Evolutionary conservation across 2,113 vertebrate genomes (phyloP).

Genomic region (Sardina pilchardus): DNA sequence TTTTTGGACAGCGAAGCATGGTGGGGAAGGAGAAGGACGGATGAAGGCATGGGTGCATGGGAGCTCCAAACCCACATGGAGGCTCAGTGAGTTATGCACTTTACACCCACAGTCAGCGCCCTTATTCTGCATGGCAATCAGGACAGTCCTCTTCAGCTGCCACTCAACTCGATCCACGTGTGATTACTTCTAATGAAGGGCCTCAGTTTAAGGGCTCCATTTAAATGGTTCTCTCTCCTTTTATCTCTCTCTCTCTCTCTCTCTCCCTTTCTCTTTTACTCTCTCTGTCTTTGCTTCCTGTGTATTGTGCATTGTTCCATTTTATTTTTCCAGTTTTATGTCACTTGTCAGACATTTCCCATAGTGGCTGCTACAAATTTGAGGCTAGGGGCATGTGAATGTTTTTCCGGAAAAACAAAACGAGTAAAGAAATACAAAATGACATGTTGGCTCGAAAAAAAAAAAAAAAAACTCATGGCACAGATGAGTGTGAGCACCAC

Average conservation of each 20-base stretch:
- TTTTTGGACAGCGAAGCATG: neutral
- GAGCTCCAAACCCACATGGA: neutral
- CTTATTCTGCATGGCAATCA: neutral
- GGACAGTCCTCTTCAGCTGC: neutral
- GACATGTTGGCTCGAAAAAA: neutral
- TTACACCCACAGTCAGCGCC: neutral
- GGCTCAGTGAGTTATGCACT: neutral
- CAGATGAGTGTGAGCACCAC: neutral
- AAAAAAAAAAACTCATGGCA: neutral
- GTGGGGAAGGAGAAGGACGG: neutral
- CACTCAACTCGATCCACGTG: constrained; percentile 1
- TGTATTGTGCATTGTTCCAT: neutral
- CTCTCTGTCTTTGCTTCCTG: neutral
- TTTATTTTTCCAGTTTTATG: neutral
- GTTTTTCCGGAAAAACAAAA: neutral
- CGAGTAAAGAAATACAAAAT: neutral
- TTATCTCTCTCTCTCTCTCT: neutral
- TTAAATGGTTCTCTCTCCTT: neutral
- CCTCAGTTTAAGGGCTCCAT: neutral
- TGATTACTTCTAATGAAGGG: constrained; percentile 1
- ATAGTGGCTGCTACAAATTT: neutral
- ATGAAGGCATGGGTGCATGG: neutral
- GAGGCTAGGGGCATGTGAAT: neutral
- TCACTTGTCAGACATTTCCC: neutral
- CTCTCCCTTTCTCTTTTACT: neutral